Evolutionary conservation across 2,113 vertebrate species (phyloP), one percentile per base, ranked within the genome.

Genomic region (Noturus placidus): DNA sequence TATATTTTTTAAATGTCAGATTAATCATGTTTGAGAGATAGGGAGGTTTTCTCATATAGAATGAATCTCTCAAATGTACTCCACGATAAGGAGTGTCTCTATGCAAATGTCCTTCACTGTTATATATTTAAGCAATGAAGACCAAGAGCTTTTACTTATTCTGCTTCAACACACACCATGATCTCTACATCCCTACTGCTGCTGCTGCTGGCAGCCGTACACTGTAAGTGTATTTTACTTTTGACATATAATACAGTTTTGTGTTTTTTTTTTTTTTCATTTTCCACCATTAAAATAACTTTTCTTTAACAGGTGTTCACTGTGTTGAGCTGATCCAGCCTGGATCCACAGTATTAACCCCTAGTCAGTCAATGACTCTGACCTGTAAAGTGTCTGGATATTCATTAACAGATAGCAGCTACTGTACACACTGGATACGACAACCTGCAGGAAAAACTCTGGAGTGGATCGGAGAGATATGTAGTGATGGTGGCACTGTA

Each of bases 381-480:
- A 59, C 76, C 2, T 88, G 87, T 84, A 56, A 70, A 30, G 82
- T 85, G 33, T 84, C 72, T 88, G 82, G 57, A 70, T 84, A 88
- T 84, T 80, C 72, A 76, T 11, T 30, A 30, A 61, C 57, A 7
- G 38, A 4, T 5, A 67, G 59, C 2, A 70, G 35, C 70, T 74
- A 74, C 8, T 22, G 7, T 38, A 74, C 8, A 22, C 0, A 0
- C 19, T 74, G 70, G 70, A 74, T 42, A 8, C 33, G 69, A 35
- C 70, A 72, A 72, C 33, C 35, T 72, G 70, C 35, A 27, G 70
- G 70, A 42, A 72, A 72, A 72, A 0, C 33, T 38, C 35, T 72
- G 7, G 70, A 72, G 20, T 72, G 67, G 70, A 35, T 42, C 0
- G 33, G 33, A 72, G 0, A 0, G 0, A 35, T 72, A 1, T 10